Conservation (phyloP, 2,888 invertebrate species). For the Drosophila yooni region DNA sequence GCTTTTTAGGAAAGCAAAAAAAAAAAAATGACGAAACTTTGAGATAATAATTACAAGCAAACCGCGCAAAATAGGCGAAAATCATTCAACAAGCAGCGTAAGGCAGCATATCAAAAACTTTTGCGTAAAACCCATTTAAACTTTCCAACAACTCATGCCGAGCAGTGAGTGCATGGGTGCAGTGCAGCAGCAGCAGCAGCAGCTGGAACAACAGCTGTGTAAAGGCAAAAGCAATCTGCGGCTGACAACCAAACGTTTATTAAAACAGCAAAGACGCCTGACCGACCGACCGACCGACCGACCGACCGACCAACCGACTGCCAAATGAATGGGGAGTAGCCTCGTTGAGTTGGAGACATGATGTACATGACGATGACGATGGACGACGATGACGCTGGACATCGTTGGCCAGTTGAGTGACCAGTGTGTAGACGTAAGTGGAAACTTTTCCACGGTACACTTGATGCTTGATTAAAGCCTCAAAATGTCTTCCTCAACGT, state of each 20-base stretch:
- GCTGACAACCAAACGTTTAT: slow-evolving; percentile 74
- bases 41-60: slow-evolving; percentile 54
- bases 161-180: slow-evolving; percentile 43
- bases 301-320: slow-evolving; percentile 4
- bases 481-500: slow-evolving; percentile 42
- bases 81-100: slow-evolving; percentile 46
- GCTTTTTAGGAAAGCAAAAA: slow-evolving; percentile 19
- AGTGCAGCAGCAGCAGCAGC: slow-evolving; percentile 45
- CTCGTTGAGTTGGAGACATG: slow-evolving; percentile 56
- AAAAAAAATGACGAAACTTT: slow-evolving; percentile 14
- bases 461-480: slow-evolving; percentile 76
- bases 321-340: slow-evolving; percentile 42
- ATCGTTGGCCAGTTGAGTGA: slow-evolving; percentile 47
- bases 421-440: slow-evolving; percentile 35
- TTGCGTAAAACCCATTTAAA: slow-evolving; percentile 78
- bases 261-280: slow-evolving; percentile 52
- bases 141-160: slow-evolving; percentile 75
- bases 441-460: slow-evolving; percentile 58
- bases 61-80: slow-evolving; percentile 37
- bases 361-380: slow-evolving; percentile 59
- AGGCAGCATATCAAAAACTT: slow-evolving; percentile 71
- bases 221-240: slow-evolving; percentile 69
- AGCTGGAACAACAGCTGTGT: slow-evolving; percentile 27
- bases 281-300: neutral
- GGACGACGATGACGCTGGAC: slow-evolving; percentile 33